Conservation (phyloP, 2,888 invertebrate genomes). For the Thecocarcelia acutangulata region DNA sequence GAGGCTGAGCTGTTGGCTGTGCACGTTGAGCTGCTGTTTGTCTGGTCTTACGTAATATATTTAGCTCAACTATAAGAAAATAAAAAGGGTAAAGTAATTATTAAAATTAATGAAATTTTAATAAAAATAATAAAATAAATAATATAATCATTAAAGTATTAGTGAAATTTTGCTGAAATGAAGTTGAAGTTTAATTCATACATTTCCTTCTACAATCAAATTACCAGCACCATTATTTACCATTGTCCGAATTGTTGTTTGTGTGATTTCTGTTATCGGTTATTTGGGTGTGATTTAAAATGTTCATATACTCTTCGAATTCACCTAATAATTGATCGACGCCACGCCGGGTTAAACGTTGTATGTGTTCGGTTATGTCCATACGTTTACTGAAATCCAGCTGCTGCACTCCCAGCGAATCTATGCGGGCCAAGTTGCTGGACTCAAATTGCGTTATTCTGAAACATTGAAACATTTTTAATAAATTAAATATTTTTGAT, state of each 20-base stretch:
- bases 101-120: neutral
- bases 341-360: slow-evolving; percentile 77
- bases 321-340: slow-evolving; percentile 81
- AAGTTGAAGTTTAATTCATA: neutral
- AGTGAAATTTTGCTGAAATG: neutral
- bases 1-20: slow-evolving; percentile 19
- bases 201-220: neutral
- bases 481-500: too few relatives aligned
- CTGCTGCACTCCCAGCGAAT: slow-evolving; percentile 80
- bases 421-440: slow-evolving; percentile 80
- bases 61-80: slow-evolving; percentile 47
- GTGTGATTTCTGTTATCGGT: slow-evolving; percentile 60
- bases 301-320: slow-evolving; percentile 72
- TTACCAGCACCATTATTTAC: slow-evolving; percentile 68
- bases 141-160: neutral
- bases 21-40: slow-evolving; percentile 55
- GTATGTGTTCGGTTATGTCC: slow-evolving; percentile 81
- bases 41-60: slow-evolving; percentile 65
- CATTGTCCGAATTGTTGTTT: slow-evolving; percentile 67
- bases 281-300: slow-evolving; percentile 62
- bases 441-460: slow-evolving; percentile 81
- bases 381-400: slow-evolving; percentile 79
- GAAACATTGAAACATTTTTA: slow-evolving; percentile 44
- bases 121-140: neutral
- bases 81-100: neutral